Evolutionary conservation across 2,113 vertebrate genomes (phyloP), one percentile per base, ranked within the genome.

Genomic region (Pan troglodytes): DNA sequence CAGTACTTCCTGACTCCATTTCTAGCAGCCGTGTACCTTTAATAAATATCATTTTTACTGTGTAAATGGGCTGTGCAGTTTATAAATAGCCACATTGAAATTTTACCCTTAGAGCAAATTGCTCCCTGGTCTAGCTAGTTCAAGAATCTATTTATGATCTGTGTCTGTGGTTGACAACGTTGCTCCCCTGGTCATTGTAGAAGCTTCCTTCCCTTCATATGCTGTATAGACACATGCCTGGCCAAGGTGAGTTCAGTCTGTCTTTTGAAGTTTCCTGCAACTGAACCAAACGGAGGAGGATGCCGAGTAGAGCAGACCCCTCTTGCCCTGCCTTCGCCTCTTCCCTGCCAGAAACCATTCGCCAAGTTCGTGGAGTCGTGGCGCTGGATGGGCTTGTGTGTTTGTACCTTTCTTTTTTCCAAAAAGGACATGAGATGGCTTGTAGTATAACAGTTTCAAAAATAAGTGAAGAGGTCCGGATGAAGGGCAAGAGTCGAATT

Each of bases 321-420:
- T n/a, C 25, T 22, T 2, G 22, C 30, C 43, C 87, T 1, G 0
- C 0, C 0, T 18, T 3, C 1, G 0, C 61, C 11, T 27, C 70
- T 70, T 55, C 17, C 45, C 61, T 5, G 3, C 30, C 38, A n/a
- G 3, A 22, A 9, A 1, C 87, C 0, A 3, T 17, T 57, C 0
- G 0, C 35, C 0, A 0, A 18, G 88, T 38, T 7, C 67, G 5
- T 2, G 48, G 82, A 16, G 35, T 13, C 5, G 0, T 0, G 27
- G 23, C 4, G 4, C 8, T 17, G 3, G 0, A 0, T 18, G 30
- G 16, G 40, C 59, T 27, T 25, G 32, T 23, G 57, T 50, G 35
- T 25, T 4, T 35, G 25, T 16, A 10, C 20, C 25, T 52, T n/a
- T 22, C 16, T 38, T 84, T 80, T 35, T 83, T 48, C 76, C 76